A percentile compares a stretch with the other conserved stretches of the same genome.
These are phyloP conservation scores for Lanius ludovicianus DNA, from an alignment of 2,113 vertebrate genomes.

Conservation along the genomic window DNA sequence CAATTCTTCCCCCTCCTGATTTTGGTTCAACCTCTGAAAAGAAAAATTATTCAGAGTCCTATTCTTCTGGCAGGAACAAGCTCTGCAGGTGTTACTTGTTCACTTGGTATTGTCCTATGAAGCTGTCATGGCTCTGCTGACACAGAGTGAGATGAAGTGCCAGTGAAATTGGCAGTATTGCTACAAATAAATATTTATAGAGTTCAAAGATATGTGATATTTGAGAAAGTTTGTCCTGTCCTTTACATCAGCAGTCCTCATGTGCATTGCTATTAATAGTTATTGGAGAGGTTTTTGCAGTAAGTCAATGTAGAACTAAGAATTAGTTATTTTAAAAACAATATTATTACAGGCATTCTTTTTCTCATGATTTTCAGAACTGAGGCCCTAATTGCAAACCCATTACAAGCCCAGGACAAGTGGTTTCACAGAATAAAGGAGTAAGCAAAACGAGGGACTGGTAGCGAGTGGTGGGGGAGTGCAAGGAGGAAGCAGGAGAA, in stretches of 20 bases:
- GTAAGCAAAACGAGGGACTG: background rate
- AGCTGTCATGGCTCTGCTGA: background rate
- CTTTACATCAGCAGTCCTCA: background rate
- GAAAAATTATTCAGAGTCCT: background rate
- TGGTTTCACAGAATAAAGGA: background rate
- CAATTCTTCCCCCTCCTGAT: background rate
- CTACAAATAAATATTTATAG: background rate
- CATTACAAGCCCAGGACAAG: background rate
- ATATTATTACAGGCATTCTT: background rate
- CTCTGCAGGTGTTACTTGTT: background rate
- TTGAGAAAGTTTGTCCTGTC: background rate
- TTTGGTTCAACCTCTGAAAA: background rate
- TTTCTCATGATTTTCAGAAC: background rate
- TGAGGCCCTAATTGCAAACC: background rate
- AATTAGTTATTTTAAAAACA: background rate
- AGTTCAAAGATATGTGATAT: background rate
- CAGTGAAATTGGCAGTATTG: background rate
- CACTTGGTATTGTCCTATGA: background rate
- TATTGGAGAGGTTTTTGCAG: background rate
- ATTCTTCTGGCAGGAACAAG: rapidly evolving
- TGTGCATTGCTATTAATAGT: background rate
- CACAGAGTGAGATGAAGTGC: background rate
- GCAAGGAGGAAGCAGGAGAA: background rate
- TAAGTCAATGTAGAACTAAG: background rate
- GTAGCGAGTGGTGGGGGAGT: background rate